phyloP scores from a whole-genome alignment of 2,797 vertebrate genomes.

The Sandelia bainsii region DNA sequence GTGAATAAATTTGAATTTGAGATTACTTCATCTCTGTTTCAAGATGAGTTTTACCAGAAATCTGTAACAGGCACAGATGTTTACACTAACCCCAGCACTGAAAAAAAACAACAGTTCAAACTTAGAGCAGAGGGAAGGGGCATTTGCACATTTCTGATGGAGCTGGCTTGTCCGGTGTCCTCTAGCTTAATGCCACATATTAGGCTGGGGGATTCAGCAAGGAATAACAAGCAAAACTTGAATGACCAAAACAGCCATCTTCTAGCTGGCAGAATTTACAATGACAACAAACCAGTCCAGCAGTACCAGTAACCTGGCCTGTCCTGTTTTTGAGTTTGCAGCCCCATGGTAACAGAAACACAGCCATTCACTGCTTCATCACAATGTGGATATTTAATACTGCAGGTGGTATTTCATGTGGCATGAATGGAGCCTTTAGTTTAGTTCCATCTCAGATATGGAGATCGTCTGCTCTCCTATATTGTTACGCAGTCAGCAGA shows the following conservation, averaged over 20 bases:
- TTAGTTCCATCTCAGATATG: conserved; percentile 64
- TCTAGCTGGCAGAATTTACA: not conserved
- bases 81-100: conserved; percentile 19
- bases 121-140: conserved; percentile 10
- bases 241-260: conserved; percentile 12
- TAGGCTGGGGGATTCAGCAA: not conserved
- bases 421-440: conserved; percentile 71
- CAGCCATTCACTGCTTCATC: conserved; percentile 68
- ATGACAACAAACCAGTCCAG: conserved; percentile 21
- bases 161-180: not conserved
- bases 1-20: not conserved
- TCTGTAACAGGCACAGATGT: conserved; percentile 1
- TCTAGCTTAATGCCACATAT: not conserved
- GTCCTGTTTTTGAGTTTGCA: conserved; percentile 59
- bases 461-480: conserved; percentile 55
- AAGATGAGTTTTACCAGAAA: not conserved
- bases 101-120: conserved; percentile 15
- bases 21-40: not conserved
- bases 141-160: conserved; percentile 7
- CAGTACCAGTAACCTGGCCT: conserved; percentile 20
- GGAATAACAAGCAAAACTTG: conserved; percentile 18
- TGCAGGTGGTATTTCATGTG: conserved; percentile 76
- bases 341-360: conserved; percentile 67
- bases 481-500: conserved; percentile 43
- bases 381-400: conserved; percentile 82